Conservation (phyloP, 1,140 invertebrate genomes). For the Lepidurus apus region DNA sequence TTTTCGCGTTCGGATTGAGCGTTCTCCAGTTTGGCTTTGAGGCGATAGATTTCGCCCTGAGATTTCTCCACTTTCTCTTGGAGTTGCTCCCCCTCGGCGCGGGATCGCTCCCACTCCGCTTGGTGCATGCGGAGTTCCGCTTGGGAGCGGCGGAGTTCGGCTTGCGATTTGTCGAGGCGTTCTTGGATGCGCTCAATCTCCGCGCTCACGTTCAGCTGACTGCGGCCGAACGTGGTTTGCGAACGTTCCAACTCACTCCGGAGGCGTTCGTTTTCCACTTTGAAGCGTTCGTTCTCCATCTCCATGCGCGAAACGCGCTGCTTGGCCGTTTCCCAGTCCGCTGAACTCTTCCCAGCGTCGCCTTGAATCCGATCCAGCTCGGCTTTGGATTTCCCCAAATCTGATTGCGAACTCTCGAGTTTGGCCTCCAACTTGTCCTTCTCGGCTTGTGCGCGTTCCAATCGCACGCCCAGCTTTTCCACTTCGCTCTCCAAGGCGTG, state of each 20-base stretch:
- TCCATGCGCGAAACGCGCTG: conserved; percentile 76
- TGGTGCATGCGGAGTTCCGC: conserved; percentile 70
- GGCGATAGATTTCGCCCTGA: conserved; percentile 86
- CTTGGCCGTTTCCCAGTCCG: conserved; percentile 83
- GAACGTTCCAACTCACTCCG: conserved; percentile 77
- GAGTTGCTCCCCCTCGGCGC: conserved; percentile 70
- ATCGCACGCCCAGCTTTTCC: conserved; percentile 78
- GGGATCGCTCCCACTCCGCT: conserved; percentile 78
- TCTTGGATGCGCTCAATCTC: conserved; percentile 79
- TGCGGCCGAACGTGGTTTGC: conserved; percentile 71
- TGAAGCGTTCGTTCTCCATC: conserved; percentile 74
- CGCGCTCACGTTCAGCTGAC: conserved; percentile 59
- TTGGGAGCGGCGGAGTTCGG: conserved; percentile 72
- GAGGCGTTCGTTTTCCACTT: conserved; percentile 50
- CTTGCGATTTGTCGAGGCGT: conserved; percentile 72
- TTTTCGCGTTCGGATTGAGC: conserved; percentile 89
- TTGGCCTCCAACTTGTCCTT: conserved; percentile 85
- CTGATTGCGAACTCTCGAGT: conserved; percentile 83
- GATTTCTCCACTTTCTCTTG: conserved; percentile 90
- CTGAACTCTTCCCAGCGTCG: conserved; percentile 77
- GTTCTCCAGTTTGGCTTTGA: conserved; percentile 89
- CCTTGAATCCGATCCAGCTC: conserved; percentile 84
- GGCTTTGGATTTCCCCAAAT: conserved; percentile 86
- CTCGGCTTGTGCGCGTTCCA: conserved; percentile 79
- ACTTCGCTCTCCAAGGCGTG: conserved; percentile 61